These are phyloP conservation scores for Pseudorhiza aurosa DNA, from an alignment of 30 jellyfish, hydroid and myxozoan genomes.

Conservation along the genomic window DNA sequence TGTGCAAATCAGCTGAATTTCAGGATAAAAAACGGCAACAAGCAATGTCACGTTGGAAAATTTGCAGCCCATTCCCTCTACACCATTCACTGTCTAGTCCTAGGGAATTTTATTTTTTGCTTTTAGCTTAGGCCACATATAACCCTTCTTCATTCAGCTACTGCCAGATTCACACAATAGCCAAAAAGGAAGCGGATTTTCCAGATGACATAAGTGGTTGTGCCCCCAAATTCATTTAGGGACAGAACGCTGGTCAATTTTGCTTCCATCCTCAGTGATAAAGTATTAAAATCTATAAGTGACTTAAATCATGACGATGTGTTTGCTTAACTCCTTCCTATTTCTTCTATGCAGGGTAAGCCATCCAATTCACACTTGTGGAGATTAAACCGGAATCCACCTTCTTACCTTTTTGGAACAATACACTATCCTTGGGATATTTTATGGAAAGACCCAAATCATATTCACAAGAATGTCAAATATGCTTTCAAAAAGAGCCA, in stretches of 20 bases:
- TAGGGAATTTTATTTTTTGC: no score
- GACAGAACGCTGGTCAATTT: not conserved
- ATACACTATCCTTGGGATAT: slow-evolving; percentile 81
- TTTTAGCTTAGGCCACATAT: no score
- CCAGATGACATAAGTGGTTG: not conserved
- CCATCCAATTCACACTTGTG: slow-evolving; percentile 77
- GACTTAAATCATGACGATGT: slow-evolving; percentile 28
- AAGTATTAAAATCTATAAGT: not conserved
- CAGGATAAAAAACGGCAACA: no score
- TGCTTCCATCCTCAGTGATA: slow-evolving; percentile 12
- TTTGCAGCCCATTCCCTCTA: no score
- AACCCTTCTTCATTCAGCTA: no score
- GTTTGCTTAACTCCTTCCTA: not conserved
- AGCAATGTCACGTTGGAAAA: no score
- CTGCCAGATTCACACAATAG: not conserved
- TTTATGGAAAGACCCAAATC: slow-evolving; percentile 72
- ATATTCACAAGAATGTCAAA: slow-evolving; percentile 77
- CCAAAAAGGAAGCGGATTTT: not conserved
- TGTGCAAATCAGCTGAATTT: no score
- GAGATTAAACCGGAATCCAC: slow-evolving; percentile 73
- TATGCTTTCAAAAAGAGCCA: slow-evolving; percentile 68
- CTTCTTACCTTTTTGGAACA: slow-evolving; percentile 83
- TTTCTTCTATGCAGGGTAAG: slow-evolving; percentile 55
- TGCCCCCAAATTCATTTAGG: not conserved
- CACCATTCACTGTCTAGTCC: no score